Conservation (phyloP, 2,113 vertebrate genomes). For the Dissostichus mawsoni region DNA sequence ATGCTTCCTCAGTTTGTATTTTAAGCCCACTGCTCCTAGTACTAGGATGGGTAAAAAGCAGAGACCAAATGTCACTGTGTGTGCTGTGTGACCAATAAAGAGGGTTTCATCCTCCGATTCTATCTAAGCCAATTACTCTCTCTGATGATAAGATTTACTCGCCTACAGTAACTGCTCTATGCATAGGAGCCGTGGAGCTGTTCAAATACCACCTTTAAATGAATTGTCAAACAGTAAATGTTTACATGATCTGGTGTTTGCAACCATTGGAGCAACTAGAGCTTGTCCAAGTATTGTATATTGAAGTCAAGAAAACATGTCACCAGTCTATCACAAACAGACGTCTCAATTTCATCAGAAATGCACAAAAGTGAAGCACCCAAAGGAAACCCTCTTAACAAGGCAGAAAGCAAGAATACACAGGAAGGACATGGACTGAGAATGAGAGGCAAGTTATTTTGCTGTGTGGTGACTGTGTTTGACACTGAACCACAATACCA, state of each 20-base stretch:
- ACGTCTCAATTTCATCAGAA: not conserved
- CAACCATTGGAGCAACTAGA: not conserved
- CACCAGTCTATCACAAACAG: not conserved
- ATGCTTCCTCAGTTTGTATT: constrained; percentile 15
- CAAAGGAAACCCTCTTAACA: not conserved
- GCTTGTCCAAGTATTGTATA: not conserved
- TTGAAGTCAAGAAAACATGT: not conserved
- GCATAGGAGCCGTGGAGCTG: not conserved
- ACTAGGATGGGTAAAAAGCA: no score
- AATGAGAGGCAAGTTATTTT: not conserved
- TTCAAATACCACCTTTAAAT: constrained; percentile 7
- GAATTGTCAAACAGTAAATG: not conserved
- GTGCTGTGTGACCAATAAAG: no score
- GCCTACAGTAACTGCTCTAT: not conserved
- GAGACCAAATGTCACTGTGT: no score
- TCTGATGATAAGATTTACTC: not conserved
- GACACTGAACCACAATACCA: not conserved
- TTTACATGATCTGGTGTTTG: not conserved
- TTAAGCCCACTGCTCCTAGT: not conserved
- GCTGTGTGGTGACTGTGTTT: not conserved
- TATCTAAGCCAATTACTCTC: not conserved
- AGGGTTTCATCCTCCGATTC: no score
- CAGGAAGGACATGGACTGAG: not conserved
- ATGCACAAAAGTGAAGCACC: not conserved
- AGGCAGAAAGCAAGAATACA: constrained; percentile 1